Conservation (phyloP, 2,113 vertebrate species). For the Carettochelys insculpta region DNA sequence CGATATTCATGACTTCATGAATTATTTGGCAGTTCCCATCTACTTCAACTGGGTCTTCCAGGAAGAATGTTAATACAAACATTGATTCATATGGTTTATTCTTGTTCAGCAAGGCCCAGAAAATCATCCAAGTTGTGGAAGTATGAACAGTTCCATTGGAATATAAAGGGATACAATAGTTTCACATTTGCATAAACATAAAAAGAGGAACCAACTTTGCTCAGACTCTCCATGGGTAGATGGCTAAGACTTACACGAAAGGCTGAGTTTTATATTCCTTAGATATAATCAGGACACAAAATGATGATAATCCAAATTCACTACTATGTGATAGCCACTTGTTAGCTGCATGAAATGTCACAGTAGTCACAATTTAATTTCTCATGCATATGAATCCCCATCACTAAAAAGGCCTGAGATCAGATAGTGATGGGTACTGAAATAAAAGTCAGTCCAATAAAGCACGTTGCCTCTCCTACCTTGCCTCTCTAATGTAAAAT, state of each 20-base stretch:
- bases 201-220: not conserved
- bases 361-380: not conserved
- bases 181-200: not conserved
- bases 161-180: not conserved
- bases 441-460: rapidly evolving
- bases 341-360: not conserved
- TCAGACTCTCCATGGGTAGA: not conserved
- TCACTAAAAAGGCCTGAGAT: not conserved
- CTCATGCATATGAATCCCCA: not conserved
- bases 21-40: not conserved
- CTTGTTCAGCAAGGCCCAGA: not conserved
- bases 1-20: not conserved
- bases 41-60: not conserved
- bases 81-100: not conserved
- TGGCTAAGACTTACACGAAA: not conserved
- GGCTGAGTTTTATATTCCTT: not conserved
- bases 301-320: not conserved
- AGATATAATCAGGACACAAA: not conserved
- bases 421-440: not conserved
- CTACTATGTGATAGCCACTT: not conserved
- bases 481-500: rapidly evolving
- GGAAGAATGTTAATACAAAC: not conserved
- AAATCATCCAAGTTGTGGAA: not conserved
- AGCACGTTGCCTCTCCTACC: not conserved
- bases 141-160: not conserved